Evolutionary conservation across 2,797 vertebrate genomes (phyloP), one percentile per base, ranked within the genome.

Genomic region (Vultur gryphus): DNA sequence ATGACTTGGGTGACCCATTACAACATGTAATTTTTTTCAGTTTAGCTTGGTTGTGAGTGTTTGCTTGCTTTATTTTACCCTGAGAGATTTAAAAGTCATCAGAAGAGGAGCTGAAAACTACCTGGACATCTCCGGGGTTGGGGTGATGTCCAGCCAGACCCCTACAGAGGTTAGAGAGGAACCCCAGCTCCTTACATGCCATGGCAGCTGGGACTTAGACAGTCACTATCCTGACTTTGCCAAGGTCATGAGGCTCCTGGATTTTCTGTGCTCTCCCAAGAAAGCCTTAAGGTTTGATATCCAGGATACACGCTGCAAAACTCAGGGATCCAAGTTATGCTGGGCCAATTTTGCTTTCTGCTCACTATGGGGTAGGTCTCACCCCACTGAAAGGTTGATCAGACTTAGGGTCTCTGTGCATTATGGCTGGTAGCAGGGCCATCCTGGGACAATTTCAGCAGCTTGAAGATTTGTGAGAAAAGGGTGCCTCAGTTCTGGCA

Each of bases 121-220:
- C 10, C 7, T 23, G 5, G 17, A 37, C 51, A 71, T 81, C 33
- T 64, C 0, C 3, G 2, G 10, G 15, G 0, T 16, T 80, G 7
- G 8, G 15, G 5, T 33, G 4, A 46, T 46, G 24, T 49, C 69
- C 29, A 66, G 11, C 6, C n/a, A 78, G 25, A 48, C 15, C 13
- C 16, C 37, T 41, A 18, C 10, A 41, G 19, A 79, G 10, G 16
- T 67, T 55, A 6, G 7, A 41, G 46, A 49, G 19, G 28, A 73
- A 23, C 2, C 3, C 4, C 31, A 75, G 16, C 9, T 59, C 33
- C 16, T 65, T n/a, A 49, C 23, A 9, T 44, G 5, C 10, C 10
- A 25, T 2, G 8, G 44, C 21, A 48, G 6, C 26, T 9, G 5
- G 31, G 31, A 49, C 3, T 64, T 57, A 49, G 16, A n/a, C 23